Evolutionary conservation across 2,888 invertebrate genomes (phyloP).

Genomic region (Drosophila affinis): DNA sequence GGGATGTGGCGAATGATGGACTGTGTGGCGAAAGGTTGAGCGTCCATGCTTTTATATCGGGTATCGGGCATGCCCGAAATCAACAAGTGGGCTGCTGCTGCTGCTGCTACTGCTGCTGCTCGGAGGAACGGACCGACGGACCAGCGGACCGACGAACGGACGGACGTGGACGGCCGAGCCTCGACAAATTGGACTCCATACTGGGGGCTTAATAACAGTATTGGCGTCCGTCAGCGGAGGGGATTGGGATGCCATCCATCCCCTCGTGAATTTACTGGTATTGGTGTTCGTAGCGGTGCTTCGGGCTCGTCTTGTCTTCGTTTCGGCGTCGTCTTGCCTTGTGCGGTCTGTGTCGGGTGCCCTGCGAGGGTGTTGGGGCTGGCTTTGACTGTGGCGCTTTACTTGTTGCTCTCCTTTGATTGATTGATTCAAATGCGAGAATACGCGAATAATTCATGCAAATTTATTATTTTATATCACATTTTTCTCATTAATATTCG

Average conservation of each 20-base stretch:
- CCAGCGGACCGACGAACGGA: constrained; percentile 3
- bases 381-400: constrained; percentile 11
- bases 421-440: constrained; percentile 48
- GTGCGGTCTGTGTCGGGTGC: neutral
- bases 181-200: constrained; percentile 52
- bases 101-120: constrained; percentile 30
- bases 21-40: constrained; percentile 71
- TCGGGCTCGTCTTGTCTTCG: neutral
- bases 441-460: constrained; percentile 59
- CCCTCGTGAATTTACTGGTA: constrained; percentile 16
- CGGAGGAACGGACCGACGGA: constrained; percentile 23
- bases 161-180: constrained; percentile 26
- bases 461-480: constrained; percentile 72
- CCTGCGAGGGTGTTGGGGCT: constrained; percentile 6
- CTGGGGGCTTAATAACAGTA: constrained; percentile 64
- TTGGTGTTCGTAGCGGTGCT: constrained; percentile 17
- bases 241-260: constrained; percentile 20
- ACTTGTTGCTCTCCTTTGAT: constrained; percentile 62
- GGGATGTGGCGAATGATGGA: constrained; percentile 68
- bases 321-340: constrained; percentile 1
- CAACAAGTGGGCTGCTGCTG: constrained; percentile 58
- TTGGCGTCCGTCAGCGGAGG: constrained; percentile 45
- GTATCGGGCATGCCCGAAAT: constrained; percentile 62
- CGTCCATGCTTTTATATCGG: constrained; percentile 72
- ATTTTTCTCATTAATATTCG: constrained; percentile 68